phyloP scores from a whole-genome alignment of 2,113 vertebrate species.

The Rynchops niger region DNA sequence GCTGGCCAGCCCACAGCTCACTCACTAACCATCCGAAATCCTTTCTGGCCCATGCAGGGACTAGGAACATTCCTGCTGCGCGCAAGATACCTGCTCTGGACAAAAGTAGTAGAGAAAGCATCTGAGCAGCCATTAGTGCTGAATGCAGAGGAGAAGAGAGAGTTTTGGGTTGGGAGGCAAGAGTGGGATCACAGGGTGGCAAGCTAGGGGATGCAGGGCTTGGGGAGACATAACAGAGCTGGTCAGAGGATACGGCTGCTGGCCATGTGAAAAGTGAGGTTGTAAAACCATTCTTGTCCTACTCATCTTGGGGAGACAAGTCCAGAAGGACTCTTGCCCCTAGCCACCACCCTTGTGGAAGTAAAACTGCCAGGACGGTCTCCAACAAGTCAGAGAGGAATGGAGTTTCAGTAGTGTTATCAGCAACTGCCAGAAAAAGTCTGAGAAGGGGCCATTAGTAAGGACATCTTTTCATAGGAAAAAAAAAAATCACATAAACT shows the following conservation, averaged over 20 bases:
- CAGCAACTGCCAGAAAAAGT: neutral
- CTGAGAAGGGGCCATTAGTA: neutral
- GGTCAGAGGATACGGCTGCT: neutral
- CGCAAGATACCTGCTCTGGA: neutral
- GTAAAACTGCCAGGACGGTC: neutral
- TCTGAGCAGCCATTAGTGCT: neutral
- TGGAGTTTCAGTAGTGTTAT: rapidly evolving
- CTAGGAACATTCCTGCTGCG: neutral
- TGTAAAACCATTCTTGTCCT: neutral
- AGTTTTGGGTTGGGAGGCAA: neutral
- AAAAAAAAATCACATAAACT: neutral
- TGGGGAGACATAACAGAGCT: neutral
- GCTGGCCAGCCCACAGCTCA: neutral
- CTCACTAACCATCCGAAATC: neutral
- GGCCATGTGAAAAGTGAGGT: neutral
- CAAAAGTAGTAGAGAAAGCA: neutral
- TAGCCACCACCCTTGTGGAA: neutral
- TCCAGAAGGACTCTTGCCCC: neutral
- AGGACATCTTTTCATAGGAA: neutral
- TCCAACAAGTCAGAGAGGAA: neutral
- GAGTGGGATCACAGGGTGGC: neutral
- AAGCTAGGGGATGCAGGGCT: neutral
- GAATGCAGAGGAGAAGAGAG: neutral
- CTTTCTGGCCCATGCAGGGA: neutral
- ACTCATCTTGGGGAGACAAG: neutral